Conservation (phyloP, 1,140 invertebrate species). For the Papilio polytes region DNA sequence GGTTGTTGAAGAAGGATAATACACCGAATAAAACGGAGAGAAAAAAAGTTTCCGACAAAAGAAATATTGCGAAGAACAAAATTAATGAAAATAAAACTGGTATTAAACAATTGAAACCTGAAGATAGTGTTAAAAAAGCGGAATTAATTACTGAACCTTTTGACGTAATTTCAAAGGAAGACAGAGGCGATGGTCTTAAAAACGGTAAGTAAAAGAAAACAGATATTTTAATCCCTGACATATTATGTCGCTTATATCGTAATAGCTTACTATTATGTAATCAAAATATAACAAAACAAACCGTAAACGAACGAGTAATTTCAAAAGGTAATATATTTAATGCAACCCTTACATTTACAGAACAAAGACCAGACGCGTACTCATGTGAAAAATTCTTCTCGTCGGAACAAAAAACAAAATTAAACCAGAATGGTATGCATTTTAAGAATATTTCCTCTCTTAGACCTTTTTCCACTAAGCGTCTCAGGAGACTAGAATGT, state of each 20-base stretch:
- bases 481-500: too few species aligned
- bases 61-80: slow-evolving; percentile 1
- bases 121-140: neutral
- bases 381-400: slow-evolving; percentile 24
- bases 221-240: neutral
- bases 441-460: neutral
- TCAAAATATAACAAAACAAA: neutral
- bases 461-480: too few species aligned
- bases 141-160: neutral
- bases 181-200: slow-evolving; percentile 13
- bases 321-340: neutral
- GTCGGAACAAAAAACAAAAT: slow-evolving; percentile 4
- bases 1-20: neutral
- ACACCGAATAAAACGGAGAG: neutral
- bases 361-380: neutral
- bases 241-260: neutral
- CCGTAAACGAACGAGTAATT: neutral
- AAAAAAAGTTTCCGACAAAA: neutral
- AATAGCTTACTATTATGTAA: neutral
- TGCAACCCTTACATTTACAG: slow-evolving; percentile 14
- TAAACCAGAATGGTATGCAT: slow-evolving; percentile 5
- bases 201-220: slow-evolving; percentile 4
- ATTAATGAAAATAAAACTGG: neutral
- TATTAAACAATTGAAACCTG: neutral
- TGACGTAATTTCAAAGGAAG: slow-evolving; percentile 19